These are phyloP conservation scores for Drosophila rubida DNA, from an alignment of 2,888 invertebrate species.

Conservation along the genomic window DNA sequence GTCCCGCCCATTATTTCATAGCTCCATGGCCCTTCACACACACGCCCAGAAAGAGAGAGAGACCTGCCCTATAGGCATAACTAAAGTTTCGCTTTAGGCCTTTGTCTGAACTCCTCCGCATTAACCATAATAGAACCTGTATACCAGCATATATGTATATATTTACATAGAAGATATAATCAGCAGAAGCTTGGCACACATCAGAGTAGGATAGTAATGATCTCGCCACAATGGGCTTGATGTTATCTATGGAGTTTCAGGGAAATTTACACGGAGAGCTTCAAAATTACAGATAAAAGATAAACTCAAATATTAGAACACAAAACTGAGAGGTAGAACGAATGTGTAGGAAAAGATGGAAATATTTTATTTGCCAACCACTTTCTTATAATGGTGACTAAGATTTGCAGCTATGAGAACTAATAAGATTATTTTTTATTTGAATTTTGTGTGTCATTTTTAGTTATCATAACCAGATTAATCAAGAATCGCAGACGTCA, in stretches of 20 bases:
- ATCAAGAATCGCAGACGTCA: too few relatives aligned
- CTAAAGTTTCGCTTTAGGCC: slow-evolving; percentile 4
- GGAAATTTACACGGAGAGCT: not conserved
- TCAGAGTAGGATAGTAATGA: slow-evolving; percentile 1
- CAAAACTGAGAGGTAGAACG: not conserved
- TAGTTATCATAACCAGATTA: too few relatives aligned
- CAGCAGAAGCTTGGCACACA: not conserved
- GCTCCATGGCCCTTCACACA: slow-evolving; percentile 15
- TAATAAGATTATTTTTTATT: too few relatives aligned
- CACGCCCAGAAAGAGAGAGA: not conserved
- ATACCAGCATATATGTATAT: not conserved
- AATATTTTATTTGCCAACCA: too few relatives aligned
- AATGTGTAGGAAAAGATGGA: not conserved
- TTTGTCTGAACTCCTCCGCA: slow-evolving; percentile 41
- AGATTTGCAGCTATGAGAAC: too few relatives aligned
- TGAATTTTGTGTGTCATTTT: too few relatives aligned
- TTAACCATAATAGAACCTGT: slow-evolving; percentile 13
- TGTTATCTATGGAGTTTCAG: not conserved
- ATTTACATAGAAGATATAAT: not conserved
- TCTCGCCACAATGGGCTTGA: slow-evolving; percentile 4
- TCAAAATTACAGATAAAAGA: not conserved
- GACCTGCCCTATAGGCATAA: slow-evolving; percentile 2
- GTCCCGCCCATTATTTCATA: slow-evolving; percentile 4
- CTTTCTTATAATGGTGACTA: too few relatives aligned
- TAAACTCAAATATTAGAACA: not conserved